Percentiles rank a stretch among this genome's conserved stretches.
These are phyloP conservation scores for Rhodinocichla rosea DNA, from an alignment of 2,113 vertebrate genomes.

Conservation along the genomic window DNA sequence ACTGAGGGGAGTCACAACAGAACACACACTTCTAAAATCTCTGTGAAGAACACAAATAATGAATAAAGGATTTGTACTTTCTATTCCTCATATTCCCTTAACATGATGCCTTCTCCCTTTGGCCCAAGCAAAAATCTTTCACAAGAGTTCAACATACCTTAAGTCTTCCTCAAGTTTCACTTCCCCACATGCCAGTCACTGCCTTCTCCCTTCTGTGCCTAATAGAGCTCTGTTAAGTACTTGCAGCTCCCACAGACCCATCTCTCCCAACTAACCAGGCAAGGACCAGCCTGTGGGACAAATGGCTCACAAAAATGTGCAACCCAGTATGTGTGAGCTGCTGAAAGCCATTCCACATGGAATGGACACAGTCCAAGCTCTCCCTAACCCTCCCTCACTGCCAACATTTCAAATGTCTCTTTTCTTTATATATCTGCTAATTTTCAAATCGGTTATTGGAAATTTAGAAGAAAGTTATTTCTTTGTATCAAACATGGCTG, in stretches of 20 bases:
- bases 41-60: neutral
- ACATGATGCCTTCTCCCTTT: neutral
- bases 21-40: neutral
- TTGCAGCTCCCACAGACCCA: neutral
- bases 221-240: neutral
- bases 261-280: neutral
- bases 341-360: neutral
- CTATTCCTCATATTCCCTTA: neutral
- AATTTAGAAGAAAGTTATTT: neutral
- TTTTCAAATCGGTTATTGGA: neutral
- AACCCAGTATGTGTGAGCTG: accelerated
- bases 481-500: neutral
- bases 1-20: neutral
- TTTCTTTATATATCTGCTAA: neutral
- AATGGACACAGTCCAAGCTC: neutral
- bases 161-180: neutral
- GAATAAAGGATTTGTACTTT: neutral
- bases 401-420: neutral
- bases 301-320: accelerated
- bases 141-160: neutral
- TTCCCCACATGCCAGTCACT: neutral
- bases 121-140: neutral
- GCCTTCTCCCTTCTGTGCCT: neutral
- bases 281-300: neutral
- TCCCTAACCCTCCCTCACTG: neutral